phyloP scores from a whole-genome alignment of 2,888 invertebrate genomes.

The Dyspetes luteomarginatus region DNA sequence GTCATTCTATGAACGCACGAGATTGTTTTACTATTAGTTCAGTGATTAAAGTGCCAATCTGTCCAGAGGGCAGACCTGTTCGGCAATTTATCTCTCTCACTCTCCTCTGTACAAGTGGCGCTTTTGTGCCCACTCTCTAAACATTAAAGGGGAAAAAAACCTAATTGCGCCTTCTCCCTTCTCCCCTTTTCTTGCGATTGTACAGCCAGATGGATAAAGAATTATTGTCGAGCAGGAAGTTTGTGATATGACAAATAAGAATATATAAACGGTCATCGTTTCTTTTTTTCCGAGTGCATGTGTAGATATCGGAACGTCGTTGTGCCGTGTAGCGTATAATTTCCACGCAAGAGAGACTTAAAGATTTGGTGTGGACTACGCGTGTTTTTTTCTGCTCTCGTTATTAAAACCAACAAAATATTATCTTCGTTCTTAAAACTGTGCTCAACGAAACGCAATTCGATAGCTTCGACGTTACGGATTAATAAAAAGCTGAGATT shows the following conservation, averaged over 20 bases:
- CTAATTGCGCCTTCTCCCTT: conserved; percentile 47
- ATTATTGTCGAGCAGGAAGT: background rate
- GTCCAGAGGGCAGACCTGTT: no score
- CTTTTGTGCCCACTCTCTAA: conserved; percentile 48
- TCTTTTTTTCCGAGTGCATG: conserved; percentile 33
- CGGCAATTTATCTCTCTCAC: no score
- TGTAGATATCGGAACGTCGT: conserved; percentile 1
- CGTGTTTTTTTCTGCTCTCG: no score
- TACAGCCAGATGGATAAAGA: conserved; percentile 21
- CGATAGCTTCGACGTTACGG: background rate
- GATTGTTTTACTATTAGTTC: no score
- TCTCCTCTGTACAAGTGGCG: background rate
- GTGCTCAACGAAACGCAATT: background rate
- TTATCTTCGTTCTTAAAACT: background rate
- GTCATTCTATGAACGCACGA: no score
- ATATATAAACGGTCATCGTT: conserved; percentile 26
- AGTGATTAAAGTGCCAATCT: no score
- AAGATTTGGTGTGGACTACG: background rate
- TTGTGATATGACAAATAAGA: conserved; percentile 37
- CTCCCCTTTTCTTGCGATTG: conserved; percentile 1
- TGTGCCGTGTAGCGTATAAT: conserved; percentile 7
- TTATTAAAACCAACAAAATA: no score
- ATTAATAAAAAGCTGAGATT: conserved; percentile 4
- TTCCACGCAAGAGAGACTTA: conserved; percentile 15
- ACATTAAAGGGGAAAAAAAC: conserved; percentile 33